These are phyloP conservation scores for Cyclargus thomasi DNA, from an alignment of 1,140 invertebrate genomes.

Conservation along the genomic window DNA sequence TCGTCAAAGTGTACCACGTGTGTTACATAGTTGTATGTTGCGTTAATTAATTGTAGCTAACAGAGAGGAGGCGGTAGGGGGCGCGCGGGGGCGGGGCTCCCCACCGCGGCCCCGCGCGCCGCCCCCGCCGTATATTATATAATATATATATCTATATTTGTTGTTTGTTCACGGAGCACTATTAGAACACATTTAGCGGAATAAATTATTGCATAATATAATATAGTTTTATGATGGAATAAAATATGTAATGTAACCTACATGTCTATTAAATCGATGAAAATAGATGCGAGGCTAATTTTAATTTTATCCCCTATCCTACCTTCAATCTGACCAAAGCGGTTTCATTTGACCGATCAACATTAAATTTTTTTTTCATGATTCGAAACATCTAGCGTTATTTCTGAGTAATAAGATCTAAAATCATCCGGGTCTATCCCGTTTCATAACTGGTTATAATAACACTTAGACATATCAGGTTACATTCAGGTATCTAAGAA, in stretches of 20 bases:
- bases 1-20: constrained; percentile 29
- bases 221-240: constrained; percentile 72
- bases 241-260: constrained; percentile 69
- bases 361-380: too few species aligned
- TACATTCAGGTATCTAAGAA: too few species aligned
- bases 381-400: too few species aligned
- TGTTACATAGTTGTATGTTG: constrained; percentile 39
- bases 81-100: constrained; percentile 20
- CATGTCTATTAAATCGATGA: constrained; percentile 72
- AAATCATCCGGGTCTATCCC: too few species aligned
- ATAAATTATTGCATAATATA: constrained; percentile 64
- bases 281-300: constrained; percentile 47
- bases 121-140: not conserved
- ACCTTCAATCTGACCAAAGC: not conserved
- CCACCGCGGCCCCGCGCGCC: constrained; percentile 1
- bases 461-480: too few species aligned
- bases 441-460: too few species aligned
- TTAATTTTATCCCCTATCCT: not conserved
- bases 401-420: too few species aligned
- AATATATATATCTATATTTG: constrained; percentile 37
- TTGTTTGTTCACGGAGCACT: constrained; percentile 68
- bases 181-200: constrained; percentile 65
- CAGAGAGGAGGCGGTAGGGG: constrained; percentile 25
- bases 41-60: constrained; percentile 51
- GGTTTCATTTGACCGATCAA: too few species aligned